Evolutionary conservation across 2,888 invertebrate species (phyloP).

Genomic region (Morpho helenor): DNA sequence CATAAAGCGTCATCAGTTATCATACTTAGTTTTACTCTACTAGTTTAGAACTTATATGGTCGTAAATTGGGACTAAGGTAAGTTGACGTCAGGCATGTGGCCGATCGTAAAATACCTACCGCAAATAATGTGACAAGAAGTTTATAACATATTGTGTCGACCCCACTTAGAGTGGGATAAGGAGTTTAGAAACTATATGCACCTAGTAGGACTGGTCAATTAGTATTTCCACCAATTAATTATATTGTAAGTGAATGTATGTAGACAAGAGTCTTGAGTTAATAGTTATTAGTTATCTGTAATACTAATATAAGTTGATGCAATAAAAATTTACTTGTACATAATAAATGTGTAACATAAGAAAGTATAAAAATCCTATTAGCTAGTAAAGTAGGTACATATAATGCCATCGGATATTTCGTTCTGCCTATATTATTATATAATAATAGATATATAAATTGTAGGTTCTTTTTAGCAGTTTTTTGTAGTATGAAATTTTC

Average conservation of each 20-base stretch:
- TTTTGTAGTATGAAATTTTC: constrained; percentile 1
- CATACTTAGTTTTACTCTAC: too few species aligned
- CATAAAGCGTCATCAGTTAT: too few species aligned
- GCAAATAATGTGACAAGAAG: too few species aligned
- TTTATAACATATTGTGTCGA: too few species aligned
- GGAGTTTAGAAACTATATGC: too few species aligned
- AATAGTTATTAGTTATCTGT: constrained; percentile 25
- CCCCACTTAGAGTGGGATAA: too few species aligned
- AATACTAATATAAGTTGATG: constrained; percentile 27
- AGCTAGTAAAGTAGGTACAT: constrained; percentile 21
- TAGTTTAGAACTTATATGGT: too few species aligned
- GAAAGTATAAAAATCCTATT: constrained; percentile 23
- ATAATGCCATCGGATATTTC: constrained; percentile 21
- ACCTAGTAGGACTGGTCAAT: background rate
- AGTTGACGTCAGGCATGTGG: too few species aligned
- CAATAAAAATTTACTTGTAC: constrained; percentile 29
- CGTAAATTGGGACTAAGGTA: too few species aligned
- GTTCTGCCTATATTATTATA: constrained; percentile 15
- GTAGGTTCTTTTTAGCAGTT: constrained; percentile 1
- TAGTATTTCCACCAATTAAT: background rate
- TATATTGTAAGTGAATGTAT: constrained; percentile 28
- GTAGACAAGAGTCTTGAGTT: constrained; percentile 25
- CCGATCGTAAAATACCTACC: too few species aligned
- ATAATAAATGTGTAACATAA: constrained; percentile 23
- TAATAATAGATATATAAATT: background rate